Conservation (phyloP, 2,888 invertebrate genomes). For the Brachyptera putata region DNA sequence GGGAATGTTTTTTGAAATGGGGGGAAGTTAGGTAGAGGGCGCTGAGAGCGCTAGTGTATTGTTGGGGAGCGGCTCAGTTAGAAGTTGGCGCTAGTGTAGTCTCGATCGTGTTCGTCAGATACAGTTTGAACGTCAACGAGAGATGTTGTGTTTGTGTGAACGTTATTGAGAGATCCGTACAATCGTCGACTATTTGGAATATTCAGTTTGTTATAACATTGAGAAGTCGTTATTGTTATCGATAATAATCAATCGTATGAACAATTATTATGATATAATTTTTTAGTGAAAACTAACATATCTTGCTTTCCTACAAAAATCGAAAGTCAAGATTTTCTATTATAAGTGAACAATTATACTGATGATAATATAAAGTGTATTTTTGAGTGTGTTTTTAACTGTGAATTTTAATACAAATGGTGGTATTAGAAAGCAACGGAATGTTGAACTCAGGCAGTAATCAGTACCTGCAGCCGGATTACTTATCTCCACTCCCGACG, state of each 20-base stretch:
- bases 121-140: not conserved
- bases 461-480: constrained; percentile 94
- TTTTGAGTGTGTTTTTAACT: not conserved
- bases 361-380: not conserved
- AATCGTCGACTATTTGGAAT: not conserved
- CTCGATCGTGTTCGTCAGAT: not conserved
- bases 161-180: not conserved
- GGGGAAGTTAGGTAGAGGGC: constrained; percentile 28
- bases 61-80: constrained; percentile 12
- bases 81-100: constrained; percentile 15
- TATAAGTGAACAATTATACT: too few species aligned
- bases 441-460: constrained; percentile 54
- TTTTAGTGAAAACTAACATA: too few species aligned
- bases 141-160: not conserved
- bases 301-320: too few species aligned
- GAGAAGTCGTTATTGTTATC: too few species aligned
- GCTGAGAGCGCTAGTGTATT: constrained; percentile 30
- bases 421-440: constrained; percentile 86
- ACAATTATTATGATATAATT: not conserved
- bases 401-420: constrained; percentile 57
- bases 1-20: constrained; percentile 18
- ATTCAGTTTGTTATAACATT: not conserved
- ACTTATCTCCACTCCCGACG: constrained; percentile 88
- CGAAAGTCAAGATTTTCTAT: too few species aligned
- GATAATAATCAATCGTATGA: constrained; percentile 3